A percentile compares a stretch with the other conserved stretches of the same genome.
Conservation (phyloP, 2,113 vertebrate species). For the Phyllopteryx taeniolatus region DNA sequence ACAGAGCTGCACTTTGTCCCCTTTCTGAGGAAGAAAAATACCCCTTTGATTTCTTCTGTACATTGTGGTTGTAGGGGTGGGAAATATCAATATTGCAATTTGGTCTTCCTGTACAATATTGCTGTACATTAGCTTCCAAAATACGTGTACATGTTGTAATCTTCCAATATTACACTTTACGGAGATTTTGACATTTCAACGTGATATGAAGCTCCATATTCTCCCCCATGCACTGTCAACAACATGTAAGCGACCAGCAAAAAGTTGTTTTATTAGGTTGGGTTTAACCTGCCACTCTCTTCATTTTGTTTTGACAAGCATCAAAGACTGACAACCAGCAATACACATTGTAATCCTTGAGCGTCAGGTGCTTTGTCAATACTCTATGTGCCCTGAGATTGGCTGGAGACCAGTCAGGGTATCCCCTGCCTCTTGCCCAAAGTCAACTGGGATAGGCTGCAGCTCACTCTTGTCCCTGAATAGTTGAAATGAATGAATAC, state of each 20-base stretch:
- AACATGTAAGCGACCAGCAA: background rate
- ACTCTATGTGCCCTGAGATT: no score
- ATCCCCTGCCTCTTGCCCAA: no score
- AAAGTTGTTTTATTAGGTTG: background rate
- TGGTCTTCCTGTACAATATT: background rate
- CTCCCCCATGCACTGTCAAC: background rate
- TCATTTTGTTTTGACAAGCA: background rate
- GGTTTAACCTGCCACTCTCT: background rate
- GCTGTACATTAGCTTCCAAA: no score
- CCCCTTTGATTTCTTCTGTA: background rate
- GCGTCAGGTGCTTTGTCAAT: no score
- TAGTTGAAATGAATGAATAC: no score
- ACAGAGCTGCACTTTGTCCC: slow-evolving; percentile 3
- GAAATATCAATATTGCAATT: background rate
- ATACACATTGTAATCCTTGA: no score
- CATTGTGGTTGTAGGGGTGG: background rate
- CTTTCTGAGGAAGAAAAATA: slow-evolving; percentile 10
- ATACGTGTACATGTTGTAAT: background rate
- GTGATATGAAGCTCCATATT: background rate
- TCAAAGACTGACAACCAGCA: no score
- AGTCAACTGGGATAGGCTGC: no score
- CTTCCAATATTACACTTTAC: background rate
- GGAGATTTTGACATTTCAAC: background rate
- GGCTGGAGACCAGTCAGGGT: no score
- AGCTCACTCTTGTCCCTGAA: no score